A percentile compares a stretch with the other conserved stretches of the same genome.
Conservation (phyloP, 2,888 invertebrate species). For the Eurytoma californica region DNA sequence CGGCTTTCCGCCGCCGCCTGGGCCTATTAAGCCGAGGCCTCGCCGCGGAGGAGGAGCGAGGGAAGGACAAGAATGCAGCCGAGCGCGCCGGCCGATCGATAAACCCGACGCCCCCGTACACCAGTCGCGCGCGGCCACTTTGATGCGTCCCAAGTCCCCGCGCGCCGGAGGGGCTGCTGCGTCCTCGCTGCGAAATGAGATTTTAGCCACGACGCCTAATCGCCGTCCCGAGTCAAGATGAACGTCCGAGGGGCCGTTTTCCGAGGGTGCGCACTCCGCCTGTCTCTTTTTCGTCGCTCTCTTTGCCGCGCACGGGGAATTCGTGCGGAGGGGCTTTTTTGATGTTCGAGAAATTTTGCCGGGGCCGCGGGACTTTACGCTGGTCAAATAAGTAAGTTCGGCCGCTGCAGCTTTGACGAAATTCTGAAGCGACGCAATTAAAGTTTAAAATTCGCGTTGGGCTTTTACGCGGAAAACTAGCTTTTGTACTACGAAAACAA, state of each 20-base stretch:
- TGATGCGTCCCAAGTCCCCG: slow-evolving; percentile 42
- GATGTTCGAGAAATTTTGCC: slow-evolving; percentile 44
- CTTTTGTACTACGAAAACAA: slow-evolving; percentile 14
- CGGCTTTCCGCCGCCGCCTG: slow-evolving; percentile 56
- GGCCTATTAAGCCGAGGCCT: slow-evolving; percentile 49
- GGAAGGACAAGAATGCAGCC: slow-evolving; percentile 58
- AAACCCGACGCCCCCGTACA: slow-evolving; percentile 20
- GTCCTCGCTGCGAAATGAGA: slow-evolving; percentile 42
- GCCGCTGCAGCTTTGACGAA: slow-evolving; percentile 45
- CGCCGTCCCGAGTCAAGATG: slow-evolving; percentile 3
- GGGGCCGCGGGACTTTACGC: slow-evolving; percentile 3
- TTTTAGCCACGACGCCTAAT: slow-evolving; percentile 47
- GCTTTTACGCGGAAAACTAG: slow-evolving; percentile 19
- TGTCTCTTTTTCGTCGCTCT: neutral
- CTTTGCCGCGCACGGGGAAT: slow-evolving; percentile 20
- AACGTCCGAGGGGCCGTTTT: neutral
- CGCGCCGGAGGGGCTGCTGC: neutral
- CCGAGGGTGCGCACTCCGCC: neutral
- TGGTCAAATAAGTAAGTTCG: slow-evolving; percentile 43
- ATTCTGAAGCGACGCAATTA: slow-evolving; percentile 49
- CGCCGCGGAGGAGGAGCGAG: slow-evolving; percentile 21
- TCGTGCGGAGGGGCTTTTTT: neutral
- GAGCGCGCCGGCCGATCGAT: slow-evolving; percentile 37
- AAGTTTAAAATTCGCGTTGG: slow-evolving; percentile 48
- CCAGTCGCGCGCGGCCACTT: slow-evolving; percentile 42